Evolutionary conservation across 2,113 vertebrate species (phyloP), one percentile per base, ranked within the genome.

Genomic region (Choloepus hoffmanni): DNA sequence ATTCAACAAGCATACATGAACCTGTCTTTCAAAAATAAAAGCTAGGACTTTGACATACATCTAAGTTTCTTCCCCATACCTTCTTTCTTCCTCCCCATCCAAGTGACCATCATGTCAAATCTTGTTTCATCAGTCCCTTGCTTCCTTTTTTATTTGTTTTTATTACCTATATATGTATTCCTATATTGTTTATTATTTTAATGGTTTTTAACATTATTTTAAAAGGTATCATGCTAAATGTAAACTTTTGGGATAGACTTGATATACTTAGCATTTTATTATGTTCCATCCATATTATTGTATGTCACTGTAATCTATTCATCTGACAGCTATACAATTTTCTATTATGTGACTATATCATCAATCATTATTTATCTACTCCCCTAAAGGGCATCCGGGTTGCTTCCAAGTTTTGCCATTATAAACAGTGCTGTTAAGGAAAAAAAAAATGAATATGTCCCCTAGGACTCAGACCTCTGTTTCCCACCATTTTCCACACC

Each of bases 261-360:
- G 62, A 92, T 70, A 50, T 48, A 45, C 16, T 92, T 63, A 36
- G 30, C 24, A 53, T 36, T 55, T 60, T 62, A 53, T 70, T 90
- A n/a, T 40, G 2, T 92, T 86, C 72, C 28, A 83, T 78, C 19
- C 53, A 33, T 87, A 85, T 70, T 81, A 40, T 55, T 74, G 58
- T 55, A 86, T 91, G 43, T 86, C 30, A 68, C 58, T 82, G 21
- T 45, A 81, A 91, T 93, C 72, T 58, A 73, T 88, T 95, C 72
- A 90, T 92, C 13, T 70, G 85, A 96, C 90, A 97, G 77, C 55
- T 83, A 48, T 89, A 92, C 89, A 97, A 90, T 95, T 90, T 95
- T 92, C 94, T 78, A 96, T 89, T 97, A 92, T 92, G 43, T 92
- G 18, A 72, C 60, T 65, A 15, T 60, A 65, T 15, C 48, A 65